Base-by-base conservation (phyloP, 2,888 invertebrate species). In the Melipona beecheii region DNA sequence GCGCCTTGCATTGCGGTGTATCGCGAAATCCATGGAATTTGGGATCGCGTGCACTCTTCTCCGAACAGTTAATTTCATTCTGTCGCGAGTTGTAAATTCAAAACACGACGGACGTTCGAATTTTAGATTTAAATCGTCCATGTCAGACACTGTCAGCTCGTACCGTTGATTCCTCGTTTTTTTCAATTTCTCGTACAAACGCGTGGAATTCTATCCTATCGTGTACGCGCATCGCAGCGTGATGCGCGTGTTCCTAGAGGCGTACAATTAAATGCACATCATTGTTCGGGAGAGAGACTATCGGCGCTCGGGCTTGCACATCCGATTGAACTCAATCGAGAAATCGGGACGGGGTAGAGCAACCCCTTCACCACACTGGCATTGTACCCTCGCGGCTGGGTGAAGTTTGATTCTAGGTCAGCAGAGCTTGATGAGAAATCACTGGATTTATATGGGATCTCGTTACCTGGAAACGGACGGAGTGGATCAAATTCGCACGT, bases 381-480 rank as follows among this genome's bases (percentile, higher is more conserved):
- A 86, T 86, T 89, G 85, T 88, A 56, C 82, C 79, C 79, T 52
- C 86, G 56, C 58, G 71, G 27, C 70, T 73, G 60, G 27, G 70
- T 73, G 31, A 74, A 73, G 60, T 81, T 85, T 78, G 78, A 84
- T 90, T 89, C 90, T 87, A 58, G 89, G 89, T 90, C 90, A 90
- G 76, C 66, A 56, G 78, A 81, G 78, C 66, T 86, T 87, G 90
- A 89, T 89, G 86, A 90, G 86, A 87, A 90, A 85, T 89, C 81
- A 87, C 83, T 76, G 75, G 77, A 54, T 72, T 83, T 81, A 76
- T 78, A 78, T 70, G 74, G 43, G 50, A 56, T 79, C 72, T 79
- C 78, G 84, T 87, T 79, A 56, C 78, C 66, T 81, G 13, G 69
- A 75, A 73, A 74, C 54, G 56, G 75, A 73, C 71, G 79, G 74